Conservation (phyloP, 2,888 invertebrate genomes). For the Maniola hyperantus region DNA sequence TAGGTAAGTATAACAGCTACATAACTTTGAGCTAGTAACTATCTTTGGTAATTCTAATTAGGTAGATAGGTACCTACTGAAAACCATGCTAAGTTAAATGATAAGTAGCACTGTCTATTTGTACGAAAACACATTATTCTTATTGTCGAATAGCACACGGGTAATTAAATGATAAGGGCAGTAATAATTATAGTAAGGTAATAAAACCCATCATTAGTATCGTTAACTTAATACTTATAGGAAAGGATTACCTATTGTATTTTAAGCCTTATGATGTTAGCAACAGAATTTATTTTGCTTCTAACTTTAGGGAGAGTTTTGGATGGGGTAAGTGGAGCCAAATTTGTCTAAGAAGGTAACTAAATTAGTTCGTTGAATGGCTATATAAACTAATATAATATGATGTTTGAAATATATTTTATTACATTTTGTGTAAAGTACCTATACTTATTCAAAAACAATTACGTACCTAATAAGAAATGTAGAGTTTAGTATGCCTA, state of each 20-base stretch:
- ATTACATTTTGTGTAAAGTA: no score
- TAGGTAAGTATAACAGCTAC: no score
- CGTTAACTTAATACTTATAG: not conserved
- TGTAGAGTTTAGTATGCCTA: no score
- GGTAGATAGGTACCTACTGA: not conserved
- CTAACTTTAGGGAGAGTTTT: not conserved
- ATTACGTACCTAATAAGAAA: no score
- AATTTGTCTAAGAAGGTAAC: not conserved
- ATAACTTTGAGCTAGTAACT: no score
- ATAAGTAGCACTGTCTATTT: constrained; percentile 1
- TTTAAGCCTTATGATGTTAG: not conserved
- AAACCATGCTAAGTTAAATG: not conserved
- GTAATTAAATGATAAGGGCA: constrained; percentile 22
- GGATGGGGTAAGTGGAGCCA: constrained; percentile 1
- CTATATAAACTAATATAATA: not conserved
- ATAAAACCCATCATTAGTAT: constrained; percentile 16
- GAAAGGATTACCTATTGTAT: not conserved
- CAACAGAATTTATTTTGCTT: not conserved
- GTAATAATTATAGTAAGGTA: constrained; percentile 5
- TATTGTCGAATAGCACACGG: constrained; percentile 11
- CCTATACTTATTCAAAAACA: no score
- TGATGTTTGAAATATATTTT: not conserved
- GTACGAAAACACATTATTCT: constrained; percentile 1
- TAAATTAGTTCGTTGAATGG: not conserved
- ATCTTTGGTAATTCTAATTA: not conserved